These are phyloP conservation scores for Rhegmatorhina hoffmannsi DNA, from an alignment of 2,113 vertebrate species.

Conservation along the genomic window DNA sequence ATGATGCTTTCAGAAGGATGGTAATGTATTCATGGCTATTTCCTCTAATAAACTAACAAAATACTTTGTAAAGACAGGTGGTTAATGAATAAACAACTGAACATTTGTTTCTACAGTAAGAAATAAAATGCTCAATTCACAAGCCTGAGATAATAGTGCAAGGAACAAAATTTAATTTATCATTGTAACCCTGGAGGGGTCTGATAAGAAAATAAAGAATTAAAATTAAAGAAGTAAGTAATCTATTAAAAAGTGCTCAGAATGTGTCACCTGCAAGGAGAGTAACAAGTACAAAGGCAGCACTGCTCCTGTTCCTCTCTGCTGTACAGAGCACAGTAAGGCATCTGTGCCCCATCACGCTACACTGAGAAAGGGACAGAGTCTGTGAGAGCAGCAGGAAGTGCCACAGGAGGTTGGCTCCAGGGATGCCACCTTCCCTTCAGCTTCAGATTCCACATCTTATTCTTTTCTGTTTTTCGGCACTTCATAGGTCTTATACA, in stretches of 20 bases:
- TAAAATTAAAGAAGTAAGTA: not conserved
- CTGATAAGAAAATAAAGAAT: not conserved
- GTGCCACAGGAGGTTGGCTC: not conserved
- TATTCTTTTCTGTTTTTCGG: not conserved
- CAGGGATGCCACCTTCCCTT: not conserved
- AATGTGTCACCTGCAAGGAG: not conserved
- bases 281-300: not conserved
- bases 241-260: not conserved
- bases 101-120: constrained; percentile 15
- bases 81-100: not conserved
- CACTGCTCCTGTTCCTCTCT: not conserved
- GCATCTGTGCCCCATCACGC: not conserved
- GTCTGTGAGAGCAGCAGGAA: not conserved
- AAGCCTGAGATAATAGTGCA: not conserved
- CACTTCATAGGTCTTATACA: not conserved
- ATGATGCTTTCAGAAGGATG: not conserved
- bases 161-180: not conserved
- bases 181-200: not conserved
- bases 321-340: not conserved
- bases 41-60: not conserved
- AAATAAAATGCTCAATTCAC: not conserved
- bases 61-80: not conserved
- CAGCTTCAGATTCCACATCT: not conserved
- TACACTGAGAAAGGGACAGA: not conserved
- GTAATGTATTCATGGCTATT: not conserved